A percentile compares a stretch with the other conserved stretches of the same genome.
phyloP scores from a whole-genome alignment of 2,113 vertebrate species.

The Mugil cephalus region DNA sequence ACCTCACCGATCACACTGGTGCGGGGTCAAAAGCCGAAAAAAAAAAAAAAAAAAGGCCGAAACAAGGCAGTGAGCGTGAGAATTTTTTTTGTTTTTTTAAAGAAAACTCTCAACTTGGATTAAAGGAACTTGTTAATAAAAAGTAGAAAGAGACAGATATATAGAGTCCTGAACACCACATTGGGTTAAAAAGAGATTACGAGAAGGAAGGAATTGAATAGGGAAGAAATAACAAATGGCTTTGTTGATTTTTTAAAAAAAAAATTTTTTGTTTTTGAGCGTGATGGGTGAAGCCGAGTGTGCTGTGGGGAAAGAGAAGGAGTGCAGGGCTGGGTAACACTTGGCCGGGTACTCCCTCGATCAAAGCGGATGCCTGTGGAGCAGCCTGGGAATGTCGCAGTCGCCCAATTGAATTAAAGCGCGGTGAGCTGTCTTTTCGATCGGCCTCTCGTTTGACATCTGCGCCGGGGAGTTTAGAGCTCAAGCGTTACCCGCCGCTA shows the following conservation, averaged over 20 bases:
- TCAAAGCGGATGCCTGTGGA: slow-evolving; percentile 33
- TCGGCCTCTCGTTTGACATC: slow-evolving; percentile 37
- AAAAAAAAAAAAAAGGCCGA: neutral
- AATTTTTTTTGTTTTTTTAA: too few species aligned
- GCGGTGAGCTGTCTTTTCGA: too few species aligned
- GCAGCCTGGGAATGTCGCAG: neutral
- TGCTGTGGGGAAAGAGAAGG: slow-evolving; percentile 43
- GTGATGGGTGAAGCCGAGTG: slow-evolving; percentile 73
- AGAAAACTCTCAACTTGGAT: too few species aligned
- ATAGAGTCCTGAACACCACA: slow-evolving; percentile 22
- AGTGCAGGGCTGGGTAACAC: slow-evolving; percentile 64
- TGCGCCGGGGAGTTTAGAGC: slow-evolving; percentile 13
- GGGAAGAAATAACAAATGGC: slow-evolving; percentile 23
- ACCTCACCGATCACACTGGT: slow-evolving; percentile 73
- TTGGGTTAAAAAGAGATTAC: slow-evolving; percentile 42
- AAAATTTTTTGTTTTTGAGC: slow-evolving; percentile 16
- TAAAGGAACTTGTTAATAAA: slow-evolving; percentile 40
- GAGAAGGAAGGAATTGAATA: slow-evolving; percentile 16
- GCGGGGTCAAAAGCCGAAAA: slow-evolving; percentile 14
- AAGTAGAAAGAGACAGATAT: neutral
- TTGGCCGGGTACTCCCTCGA: slow-evolving; percentile 47
- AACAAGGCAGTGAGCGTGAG: slow-evolving; percentile 26
- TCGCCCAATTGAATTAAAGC: neutral
- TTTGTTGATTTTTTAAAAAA: slow-evolving; percentile 14
- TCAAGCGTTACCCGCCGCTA: slow-evolving; percentile 69